Evolutionary conservation across 2,113 vertebrate species (phyloP), one percentile per base, ranked within the genome.

Genomic region (Capreolus pygargus): DNA sequence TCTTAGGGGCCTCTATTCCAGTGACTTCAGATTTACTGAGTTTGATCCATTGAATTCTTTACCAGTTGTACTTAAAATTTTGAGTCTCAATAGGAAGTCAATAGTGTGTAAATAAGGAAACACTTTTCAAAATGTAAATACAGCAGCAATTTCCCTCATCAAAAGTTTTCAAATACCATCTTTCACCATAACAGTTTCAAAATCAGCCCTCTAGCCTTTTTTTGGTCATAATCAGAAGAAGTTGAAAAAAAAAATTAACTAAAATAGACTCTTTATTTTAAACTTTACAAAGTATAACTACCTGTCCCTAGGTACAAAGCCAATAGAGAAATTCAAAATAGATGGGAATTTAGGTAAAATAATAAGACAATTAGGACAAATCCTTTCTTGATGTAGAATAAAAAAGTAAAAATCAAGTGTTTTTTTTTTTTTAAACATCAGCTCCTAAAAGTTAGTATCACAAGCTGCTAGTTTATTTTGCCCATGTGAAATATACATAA

Each of bases 21-120:
- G 97, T 98, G 98, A 98, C 98, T 99, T 99, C 97, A 98, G 98
- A 99, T 99, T 99, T 95, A 97, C 97, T 98, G 98, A 98, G 98
- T 99, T 98, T 99, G 98, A 99, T 99, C 98, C 98, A 98, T 92
- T 99, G 98, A 98, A 98, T 98, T 98, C 98, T 98, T 99, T 98
- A 99, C 97, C 97, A 98, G 96, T 97, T 98, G 97, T 98, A 98
- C 98, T 99, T 98, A 98, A 98, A 99, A 98, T 98, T 98, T 99
- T 98, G 95, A 98, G 95, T 97, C 96, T 98, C 97, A 95, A 97
- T 98, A 98, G 92, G 95, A 98, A 98, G 97, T 98, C 92, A 64
- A 98, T 93, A 97, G 94, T 94, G 96, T 61, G 89, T 97, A 98
- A 98, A 98, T 98, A 97, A 98, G 97, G 98, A 98, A 98, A 95